Evolutionary conservation across 2,888 invertebrate species (phyloP).

Genomic region (Mamestra brassicae): DNA sequence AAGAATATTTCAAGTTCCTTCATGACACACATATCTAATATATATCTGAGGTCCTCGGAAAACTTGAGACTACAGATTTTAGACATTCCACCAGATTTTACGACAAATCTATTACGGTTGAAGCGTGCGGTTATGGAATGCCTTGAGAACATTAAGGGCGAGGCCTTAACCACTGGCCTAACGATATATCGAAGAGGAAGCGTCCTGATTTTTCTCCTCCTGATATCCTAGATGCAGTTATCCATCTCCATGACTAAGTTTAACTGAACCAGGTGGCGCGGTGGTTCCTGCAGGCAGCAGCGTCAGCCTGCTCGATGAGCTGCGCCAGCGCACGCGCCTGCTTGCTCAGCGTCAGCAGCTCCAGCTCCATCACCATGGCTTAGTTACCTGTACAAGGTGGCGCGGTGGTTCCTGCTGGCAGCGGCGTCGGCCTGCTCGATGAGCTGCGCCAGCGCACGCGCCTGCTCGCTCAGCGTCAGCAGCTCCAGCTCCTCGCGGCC

Average conservation of each 20-base stretch:
- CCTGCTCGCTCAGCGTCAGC: constrained; percentile 96
- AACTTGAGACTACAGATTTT: no score
- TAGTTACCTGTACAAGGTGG: constrained; percentile 91
- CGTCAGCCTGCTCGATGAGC: constrained; percentile 93
- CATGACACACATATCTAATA: no score
- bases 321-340: constrained; percentile 95
- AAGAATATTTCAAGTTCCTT: no score
- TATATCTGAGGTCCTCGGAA: no score
- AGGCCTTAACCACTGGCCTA: no score
- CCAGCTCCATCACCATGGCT: constrained; percentile 83
- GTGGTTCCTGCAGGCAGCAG: constrained; percentile 86
- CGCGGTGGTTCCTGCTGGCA: constrained; percentile 85
- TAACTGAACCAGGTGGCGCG: constrained; percentile 92
- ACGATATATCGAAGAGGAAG: no score
- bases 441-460: constrained; percentile 94
- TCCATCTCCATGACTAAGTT: not conserved
- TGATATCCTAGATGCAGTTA: no score
- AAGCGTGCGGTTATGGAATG: no score
- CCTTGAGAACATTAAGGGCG: no score
- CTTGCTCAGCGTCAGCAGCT: constrained; percentile 93
- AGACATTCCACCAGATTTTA: no score
- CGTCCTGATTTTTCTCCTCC: no score
- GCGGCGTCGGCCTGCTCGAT: constrained; percentile 93
- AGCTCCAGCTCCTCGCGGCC: constrained; percentile 97
- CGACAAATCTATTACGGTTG: no score